phyloP scores from a whole-genome alignment of 2,113 vertebrate species.

The Eira barbara region DNA sequence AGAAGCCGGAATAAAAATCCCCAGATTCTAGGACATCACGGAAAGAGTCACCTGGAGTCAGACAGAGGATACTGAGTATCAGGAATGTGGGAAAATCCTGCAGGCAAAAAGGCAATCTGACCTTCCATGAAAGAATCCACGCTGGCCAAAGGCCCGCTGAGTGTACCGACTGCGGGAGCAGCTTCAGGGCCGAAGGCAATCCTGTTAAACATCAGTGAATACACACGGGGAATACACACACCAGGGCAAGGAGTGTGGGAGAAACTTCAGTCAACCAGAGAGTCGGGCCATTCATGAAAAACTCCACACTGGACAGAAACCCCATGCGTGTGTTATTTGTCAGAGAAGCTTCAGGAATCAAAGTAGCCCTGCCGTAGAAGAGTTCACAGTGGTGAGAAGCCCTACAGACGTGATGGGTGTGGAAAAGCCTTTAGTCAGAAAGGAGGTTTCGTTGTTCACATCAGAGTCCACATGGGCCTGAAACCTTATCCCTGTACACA shows the following conservation, averaged over 20 bases:
- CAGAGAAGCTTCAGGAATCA: constrained; percentile 76
- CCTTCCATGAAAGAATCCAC: constrained; percentile 69
- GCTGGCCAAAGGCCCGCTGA: constrained; percentile 73
- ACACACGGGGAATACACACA: constrained; percentile 76
- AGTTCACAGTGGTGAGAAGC: constrained; percentile 74
- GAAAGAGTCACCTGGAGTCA: constrained; percentile 67
- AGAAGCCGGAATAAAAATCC: constrained; percentile 70
- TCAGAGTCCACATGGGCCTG: constrained; percentile 69
- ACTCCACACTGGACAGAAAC: constrained; percentile 73
- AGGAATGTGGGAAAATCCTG: constrained; percentile 73
- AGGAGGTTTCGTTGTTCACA: constrained; percentile 71
- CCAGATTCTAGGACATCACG: constrained; percentile 61
- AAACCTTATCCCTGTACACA: constrained; percentile 70
- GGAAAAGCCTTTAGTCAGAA: constrained; percentile 77
- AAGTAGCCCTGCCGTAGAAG: constrained; percentile 70
- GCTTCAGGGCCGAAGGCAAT: constrained; percentile 73
- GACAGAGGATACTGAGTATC: constrained; percentile 68
- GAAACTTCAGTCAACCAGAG: constrained; percentile 73
- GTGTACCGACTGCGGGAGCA: constrained; percentile 69
- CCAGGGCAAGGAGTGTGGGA: constrained; percentile 71
- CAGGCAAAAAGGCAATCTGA: constrained; percentile 72
- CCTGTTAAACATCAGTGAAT: constrained; percentile 73
- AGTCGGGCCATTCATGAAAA: constrained; percentile 73
- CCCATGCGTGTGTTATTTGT: constrained; percentile 64
- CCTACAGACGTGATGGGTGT: constrained; percentile 70